Percentiles rank a stretch among this genome's conserved stretches.
Conservation (phyloP, 1,140 invertebrate genomes). For the Phenacoccus solenopsis region DNA sequence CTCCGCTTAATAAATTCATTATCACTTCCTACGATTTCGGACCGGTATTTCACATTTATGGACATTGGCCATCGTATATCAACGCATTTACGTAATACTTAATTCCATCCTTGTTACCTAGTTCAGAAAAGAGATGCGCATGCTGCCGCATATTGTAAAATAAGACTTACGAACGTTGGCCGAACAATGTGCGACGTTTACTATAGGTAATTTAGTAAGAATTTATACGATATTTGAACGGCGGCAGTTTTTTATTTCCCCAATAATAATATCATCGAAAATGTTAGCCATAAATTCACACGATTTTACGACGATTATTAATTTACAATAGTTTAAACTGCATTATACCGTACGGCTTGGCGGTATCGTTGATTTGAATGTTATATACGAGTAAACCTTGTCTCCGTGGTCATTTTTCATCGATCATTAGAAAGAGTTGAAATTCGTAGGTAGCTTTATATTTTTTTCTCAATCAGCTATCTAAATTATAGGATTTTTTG, state of each 20-base stretch:
- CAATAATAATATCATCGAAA: constrained; percentile 3
- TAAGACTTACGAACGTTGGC: not conserved
- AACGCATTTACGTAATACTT: not conserved
- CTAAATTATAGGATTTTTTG: not conserved
- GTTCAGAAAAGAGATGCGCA: not conserved
- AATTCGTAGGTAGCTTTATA: not conserved
- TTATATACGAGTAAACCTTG: not conserved
- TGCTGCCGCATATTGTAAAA: too few species aligned
- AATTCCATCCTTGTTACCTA: not conserved
- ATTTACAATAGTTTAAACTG: not conserved
- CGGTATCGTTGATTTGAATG: not conserved
- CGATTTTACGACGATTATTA: not conserved
- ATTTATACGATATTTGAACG: not conserved
- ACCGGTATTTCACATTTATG: not conserved
- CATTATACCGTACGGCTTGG: not conserved
- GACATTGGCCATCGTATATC: not conserved
- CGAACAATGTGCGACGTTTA: not conserved
- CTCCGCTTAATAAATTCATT: not conserved
- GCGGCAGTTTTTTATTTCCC: not conserved
- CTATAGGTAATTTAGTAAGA: not conserved
- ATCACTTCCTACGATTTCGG: not conserved
- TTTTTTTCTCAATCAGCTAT: not conserved
- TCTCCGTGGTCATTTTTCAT: not conserved
- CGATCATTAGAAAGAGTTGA: not conserved
- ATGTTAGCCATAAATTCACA: not conserved